These are phyloP conservation scores for Botia almorhae DNA, from an alignment of 2,797 vertebrate genomes.

Conservation along the genomic window DNA sequence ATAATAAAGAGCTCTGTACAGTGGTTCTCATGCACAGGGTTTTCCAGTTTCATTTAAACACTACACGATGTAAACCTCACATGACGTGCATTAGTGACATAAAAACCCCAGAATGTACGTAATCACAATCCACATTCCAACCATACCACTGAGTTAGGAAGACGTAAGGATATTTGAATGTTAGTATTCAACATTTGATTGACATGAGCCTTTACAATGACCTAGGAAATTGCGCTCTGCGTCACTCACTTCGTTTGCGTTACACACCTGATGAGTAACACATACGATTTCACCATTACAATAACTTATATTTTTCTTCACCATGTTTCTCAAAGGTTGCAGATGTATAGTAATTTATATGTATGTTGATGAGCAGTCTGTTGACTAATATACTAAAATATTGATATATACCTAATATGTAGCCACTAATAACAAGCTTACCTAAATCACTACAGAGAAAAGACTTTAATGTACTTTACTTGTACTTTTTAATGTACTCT, in stretches of 20 bases:
- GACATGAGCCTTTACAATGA: neutral
- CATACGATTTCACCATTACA: neutral
- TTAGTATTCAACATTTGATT: constrained; percentile 20
- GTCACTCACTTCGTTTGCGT: constrained; percentile 26
- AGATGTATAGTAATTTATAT: constrained; percentile 18
- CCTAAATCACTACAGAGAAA: neutral
- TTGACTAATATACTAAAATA: neutral
- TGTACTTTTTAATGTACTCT: neutral
- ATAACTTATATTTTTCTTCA: constrained; percentile 41
- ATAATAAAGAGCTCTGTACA: neutral
- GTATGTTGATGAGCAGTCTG: too few relatives aligned
- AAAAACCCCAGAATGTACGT: neutral
- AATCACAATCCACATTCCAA: neutral
- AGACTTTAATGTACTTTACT: neutral
- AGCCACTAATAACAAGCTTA: constrained; percentile 1
- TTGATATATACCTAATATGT: neutral
- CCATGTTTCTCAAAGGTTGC: constrained; percentile 21
- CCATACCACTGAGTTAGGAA: neutral
- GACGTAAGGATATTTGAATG: constrained; percentile 4
- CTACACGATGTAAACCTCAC: neutral
- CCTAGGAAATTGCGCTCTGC: neutral
- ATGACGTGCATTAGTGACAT: neutral
- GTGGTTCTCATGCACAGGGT: neutral
- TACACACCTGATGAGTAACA: constrained; percentile 49
- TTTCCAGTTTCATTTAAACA: neutral